Conservation (phyloP, 2,888 invertebrate species). For the Clanis bilineata region DNA sequence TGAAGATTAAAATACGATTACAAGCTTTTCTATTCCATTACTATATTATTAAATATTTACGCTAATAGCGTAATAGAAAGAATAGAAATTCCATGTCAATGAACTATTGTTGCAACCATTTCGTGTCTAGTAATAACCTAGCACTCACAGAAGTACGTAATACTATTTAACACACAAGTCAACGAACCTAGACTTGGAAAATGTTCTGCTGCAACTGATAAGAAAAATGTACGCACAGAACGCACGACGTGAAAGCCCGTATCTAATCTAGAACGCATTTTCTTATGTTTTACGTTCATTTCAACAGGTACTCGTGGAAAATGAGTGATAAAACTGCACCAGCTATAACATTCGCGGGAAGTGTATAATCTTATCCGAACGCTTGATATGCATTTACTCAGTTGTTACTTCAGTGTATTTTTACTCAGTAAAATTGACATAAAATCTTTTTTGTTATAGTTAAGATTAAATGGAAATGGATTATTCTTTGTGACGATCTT, state of each 20-base stretch:
- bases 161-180: background rate
- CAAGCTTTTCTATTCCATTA: too few relatives aligned
- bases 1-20: too few relatives aligned
- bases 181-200: conserved; percentile 10
- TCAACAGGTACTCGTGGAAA: conserved; percentile 28
- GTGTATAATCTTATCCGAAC: conserved; percentile 46
- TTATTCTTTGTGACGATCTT: too few relatives aligned
- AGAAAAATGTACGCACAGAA: conserved; percentile 13
- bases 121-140: background rate
- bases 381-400: conserved; percentile 34
- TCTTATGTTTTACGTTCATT: conserved; percentile 26
- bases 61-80: too few relatives aligned
- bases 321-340: conserved; percentile 29
- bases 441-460: too few relatives aligned
- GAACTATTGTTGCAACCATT: background rate
- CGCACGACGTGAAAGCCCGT: conserved; percentile 15
- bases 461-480: too few relatives aligned
- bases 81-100: too few relatives aligned
- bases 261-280: conserved; percentile 19
- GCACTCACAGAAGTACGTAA: background rate
- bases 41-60: too few relatives aligned
- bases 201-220: conserved; percentile 12
- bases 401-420: background rate
- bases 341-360: conserved; percentile 39
- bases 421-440: background rate